Conservation (phyloP, 2,113 vertebrate genomes). For the Papio anubis region DNA sequence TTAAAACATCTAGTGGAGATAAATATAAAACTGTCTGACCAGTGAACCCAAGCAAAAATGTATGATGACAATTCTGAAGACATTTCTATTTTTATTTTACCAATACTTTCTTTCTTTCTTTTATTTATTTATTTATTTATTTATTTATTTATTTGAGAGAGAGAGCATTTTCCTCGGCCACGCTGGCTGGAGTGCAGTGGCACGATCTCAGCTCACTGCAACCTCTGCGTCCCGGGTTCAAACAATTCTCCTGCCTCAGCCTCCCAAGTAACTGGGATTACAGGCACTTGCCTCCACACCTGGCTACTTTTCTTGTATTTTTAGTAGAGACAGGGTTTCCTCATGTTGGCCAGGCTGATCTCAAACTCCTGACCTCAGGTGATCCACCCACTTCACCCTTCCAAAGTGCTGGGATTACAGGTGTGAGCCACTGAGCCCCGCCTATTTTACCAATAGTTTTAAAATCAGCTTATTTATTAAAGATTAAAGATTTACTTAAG, state of each 20-base stretch:
- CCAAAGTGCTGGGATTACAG: not conserved
- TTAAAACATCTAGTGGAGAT: not conserved
- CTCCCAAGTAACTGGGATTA: not conserved
- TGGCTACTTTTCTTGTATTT: not conserved
- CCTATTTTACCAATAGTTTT: not conserved
- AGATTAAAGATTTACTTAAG: not conserved
- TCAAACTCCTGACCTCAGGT: not conserved
- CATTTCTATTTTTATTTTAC: not conserved
- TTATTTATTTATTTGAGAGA: not conserved
- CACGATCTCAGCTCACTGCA: not conserved
- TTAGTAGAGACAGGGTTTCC: not conserved
- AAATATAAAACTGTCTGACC: not conserved
- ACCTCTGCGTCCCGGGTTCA: not conserved
- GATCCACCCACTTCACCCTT: not conserved
- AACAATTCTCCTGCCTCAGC: not conserved
- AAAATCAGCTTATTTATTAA: not conserved
- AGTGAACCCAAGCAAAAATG: not conserved
- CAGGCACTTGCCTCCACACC: not conserved
- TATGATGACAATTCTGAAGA: not conserved
- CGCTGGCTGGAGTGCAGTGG: rapidly evolving
- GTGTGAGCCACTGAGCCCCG: not conserved
- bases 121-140: too few species aligned
- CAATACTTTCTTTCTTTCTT: not conserved
- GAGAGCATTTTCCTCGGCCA: not conserved
- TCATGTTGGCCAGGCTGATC: not conserved